Percentiles rank a stretch among this genome's conserved stretches.
These are phyloP conservation scores for Climacteris rufus DNA, from an alignment of 2,113 vertebrate species.

Conservation along the genomic window DNA sequence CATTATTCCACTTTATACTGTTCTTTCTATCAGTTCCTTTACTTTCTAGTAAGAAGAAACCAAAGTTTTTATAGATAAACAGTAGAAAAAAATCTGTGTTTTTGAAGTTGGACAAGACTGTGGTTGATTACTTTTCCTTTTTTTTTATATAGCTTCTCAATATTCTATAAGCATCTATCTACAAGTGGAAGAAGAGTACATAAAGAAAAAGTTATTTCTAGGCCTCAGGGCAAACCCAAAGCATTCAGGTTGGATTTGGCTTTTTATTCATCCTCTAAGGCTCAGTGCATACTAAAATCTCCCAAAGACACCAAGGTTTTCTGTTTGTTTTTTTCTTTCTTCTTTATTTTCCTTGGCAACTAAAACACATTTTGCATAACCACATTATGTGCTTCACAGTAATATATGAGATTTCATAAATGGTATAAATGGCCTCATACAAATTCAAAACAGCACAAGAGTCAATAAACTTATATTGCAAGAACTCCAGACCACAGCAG, in stretches of 20 bases:
- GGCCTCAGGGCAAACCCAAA: conserved; percentile 58
- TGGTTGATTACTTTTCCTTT: neutral
- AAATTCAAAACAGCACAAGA: conserved; percentile 61
- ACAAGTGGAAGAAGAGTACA: neutral
- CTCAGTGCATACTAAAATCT: conserved; percentile 39
- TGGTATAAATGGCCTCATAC: conserved; percentile 57
- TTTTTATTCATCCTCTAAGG: conserved; percentile 20
- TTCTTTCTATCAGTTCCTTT: neutral
- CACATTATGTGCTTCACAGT: conserved; percentile 49
- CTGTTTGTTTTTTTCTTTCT: neutral
- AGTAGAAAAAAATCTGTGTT: neutral
- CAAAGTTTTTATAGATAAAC: neutral
- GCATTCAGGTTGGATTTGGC: conserved; percentile 34
- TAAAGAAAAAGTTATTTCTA: conserved; percentile 44
- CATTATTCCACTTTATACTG: neutral
- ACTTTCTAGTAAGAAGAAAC: neutral
- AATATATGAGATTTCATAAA: conserved; percentile 61
- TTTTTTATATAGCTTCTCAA: neutral
- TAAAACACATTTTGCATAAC: conserved; percentile 38
- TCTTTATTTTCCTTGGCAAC: conserved; percentile 42
- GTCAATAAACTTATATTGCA: conserved; percentile 42
- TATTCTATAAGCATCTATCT: conserved; percentile 6
- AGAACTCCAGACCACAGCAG: conserved; percentile 9
- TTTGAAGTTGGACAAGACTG: neutral
- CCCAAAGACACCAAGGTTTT: conserved; percentile 7